Base-by-base conservation (phyloP, 2,888 invertebrate genomes). In the Agrilus biguttatus region DNA sequence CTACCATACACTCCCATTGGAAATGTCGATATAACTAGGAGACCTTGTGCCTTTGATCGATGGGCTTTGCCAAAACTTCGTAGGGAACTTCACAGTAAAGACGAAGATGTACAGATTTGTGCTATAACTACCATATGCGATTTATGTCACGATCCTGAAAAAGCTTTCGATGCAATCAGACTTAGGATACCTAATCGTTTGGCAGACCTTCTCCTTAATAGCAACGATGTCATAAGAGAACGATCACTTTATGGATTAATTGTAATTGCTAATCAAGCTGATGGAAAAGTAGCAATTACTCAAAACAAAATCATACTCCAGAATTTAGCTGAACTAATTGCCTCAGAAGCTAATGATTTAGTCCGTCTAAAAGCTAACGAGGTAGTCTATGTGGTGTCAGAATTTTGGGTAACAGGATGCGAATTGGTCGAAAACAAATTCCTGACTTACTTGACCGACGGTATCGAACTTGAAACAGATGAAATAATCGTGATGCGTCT, bases 111-210 rank as follows among this genome's bases (percentile, higher is more conserved):
- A 7, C 60, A 64, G 3, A 53, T 64, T 42, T 60, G 62, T 50
- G 67, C 69, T n/a, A 48, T 71, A 5, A 59, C 60, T n/a, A 66
- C 61, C 19, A 55, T 72, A 33, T 55, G 56, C 5, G 70, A 72
- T 49, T 45, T 71, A 19, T 47, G 66, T 10, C 62, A 67, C 33
- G 61, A 69, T 55, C 68, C 72, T 2, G 69, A 70, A 55, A 59
- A 59, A 53, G 61, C 61, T 41, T 62, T 58, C 36, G 65, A 68
- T 54, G 69, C 68, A 8, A 54, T 71, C 1, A 48, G 55, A 36
- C 51, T 69, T 2, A 52, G 56, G 47, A 57, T 72, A 41, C 59
- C 66, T 8, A 36, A 33, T 46, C 66, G 68, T 49, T 47, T 69
- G 45, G 54, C 58, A 10, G 59, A 63, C 50, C 50, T 66, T 33